A percentile compares a stretch with the other conserved stretches of the same genome.
Conservation (phyloP, 2,113 vertebrate genomes). For the Drymodes brunneopygia region DNA sequence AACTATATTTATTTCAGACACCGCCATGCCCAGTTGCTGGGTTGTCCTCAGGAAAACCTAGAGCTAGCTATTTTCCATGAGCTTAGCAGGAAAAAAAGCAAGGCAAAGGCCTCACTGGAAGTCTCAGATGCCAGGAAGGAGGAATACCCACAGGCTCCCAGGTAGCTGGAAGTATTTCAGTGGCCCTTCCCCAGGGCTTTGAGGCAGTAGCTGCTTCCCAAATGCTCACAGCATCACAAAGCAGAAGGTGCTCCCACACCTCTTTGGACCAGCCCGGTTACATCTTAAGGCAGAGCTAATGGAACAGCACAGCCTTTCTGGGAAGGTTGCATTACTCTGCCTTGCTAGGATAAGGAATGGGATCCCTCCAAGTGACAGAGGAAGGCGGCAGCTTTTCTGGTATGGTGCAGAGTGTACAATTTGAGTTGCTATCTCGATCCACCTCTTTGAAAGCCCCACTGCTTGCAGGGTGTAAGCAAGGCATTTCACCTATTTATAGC, state of each 20-base stretch:
- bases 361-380: not conserved
- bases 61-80: not conserved
- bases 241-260: not conserved
- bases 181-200: not conserved
- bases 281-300: not conserved
- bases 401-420: not conserved
- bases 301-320: not conserved
- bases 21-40: slow-evolving; percentile 23
- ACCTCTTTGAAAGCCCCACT: not conserved
- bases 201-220: not conserved
- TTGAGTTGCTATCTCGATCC: not conserved
- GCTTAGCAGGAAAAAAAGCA: not conserved
- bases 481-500: not conserved
- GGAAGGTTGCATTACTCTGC: not conserved
- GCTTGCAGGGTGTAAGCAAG: not conserved
- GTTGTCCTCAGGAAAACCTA: slow-evolving; percentile 54
- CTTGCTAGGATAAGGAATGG: not conserved
- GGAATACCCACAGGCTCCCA: not conserved
- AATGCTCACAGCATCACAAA: not conserved
- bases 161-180: not conserved
- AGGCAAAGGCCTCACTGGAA: not conserved
- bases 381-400: not conserved
- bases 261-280: not conserved
- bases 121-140: not conserved
- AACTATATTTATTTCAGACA: slow-evolving; percentile 64